A percentile compares a stretch with the other conserved stretches of the same genome.
phyloP scores from a whole-genome alignment of 64 coral and sea anemone species.

The Dendrophyllia cribrosa region DNA sequence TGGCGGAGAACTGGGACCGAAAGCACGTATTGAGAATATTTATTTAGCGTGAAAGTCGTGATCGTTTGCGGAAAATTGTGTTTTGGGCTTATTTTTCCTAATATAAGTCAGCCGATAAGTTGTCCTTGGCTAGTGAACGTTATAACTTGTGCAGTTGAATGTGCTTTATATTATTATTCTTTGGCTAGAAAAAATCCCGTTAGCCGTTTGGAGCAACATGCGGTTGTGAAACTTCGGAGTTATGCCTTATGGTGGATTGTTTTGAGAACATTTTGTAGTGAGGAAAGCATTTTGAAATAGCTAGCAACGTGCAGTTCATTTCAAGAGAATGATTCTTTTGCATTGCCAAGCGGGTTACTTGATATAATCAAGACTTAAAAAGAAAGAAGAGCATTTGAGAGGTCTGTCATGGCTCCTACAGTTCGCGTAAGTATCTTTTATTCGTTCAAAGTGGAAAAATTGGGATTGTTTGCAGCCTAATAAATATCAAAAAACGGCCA shows the following conservation, averaged over 20 bases:
- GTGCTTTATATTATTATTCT: neutral
- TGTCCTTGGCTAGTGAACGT: too few relatives aligned
- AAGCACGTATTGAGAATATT: neutral
- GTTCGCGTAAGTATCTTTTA: conserved; percentile 2
- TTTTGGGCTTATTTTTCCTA: too few relatives aligned
- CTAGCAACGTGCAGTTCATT: neutral
- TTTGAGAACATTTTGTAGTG: neutral
- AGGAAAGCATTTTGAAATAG: neutral
- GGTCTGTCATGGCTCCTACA: conserved; percentile 19
- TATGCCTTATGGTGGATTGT: neutral
- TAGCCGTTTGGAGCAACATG: neutral
- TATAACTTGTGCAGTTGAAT: too few relatives aligned
- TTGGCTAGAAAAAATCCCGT: neutral
- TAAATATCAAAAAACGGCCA: too few relatives aligned
- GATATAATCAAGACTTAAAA: neutral
- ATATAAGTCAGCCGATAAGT: too few relatives aligned
- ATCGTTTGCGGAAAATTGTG: too few relatives aligned
- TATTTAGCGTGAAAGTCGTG: neutral
- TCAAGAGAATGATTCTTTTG: neutral
- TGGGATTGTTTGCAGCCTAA: too few relatives aligned
- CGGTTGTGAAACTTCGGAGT: neutral
- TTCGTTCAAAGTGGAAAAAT: too few relatives aligned
- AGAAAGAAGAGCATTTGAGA: neutral
- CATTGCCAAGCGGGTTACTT: too few relatives aligned
- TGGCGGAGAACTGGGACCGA: neutral